phyloP scores from a whole-genome alignment of 2,888 invertebrate genomes.

The Drymonia ruficornis region DNA sequence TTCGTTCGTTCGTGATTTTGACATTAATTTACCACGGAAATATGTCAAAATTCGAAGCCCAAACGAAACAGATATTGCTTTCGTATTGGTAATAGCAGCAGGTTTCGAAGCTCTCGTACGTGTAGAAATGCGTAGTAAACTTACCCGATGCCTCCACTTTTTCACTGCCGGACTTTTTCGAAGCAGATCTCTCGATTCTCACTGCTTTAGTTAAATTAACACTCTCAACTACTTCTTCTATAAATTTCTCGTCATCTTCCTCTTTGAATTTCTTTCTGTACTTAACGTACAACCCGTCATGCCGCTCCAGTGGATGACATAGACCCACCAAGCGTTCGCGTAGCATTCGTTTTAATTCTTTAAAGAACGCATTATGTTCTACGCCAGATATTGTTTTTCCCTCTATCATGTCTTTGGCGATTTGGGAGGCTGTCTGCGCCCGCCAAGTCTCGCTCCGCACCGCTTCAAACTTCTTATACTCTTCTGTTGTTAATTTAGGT shows the following conservation, averaged over 20 bases:
- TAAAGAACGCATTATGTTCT: background rate
- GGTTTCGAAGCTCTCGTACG: too few relatives aligned
- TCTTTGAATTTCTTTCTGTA: constrained; percentile 12
- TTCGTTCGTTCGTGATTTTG: too few relatives aligned
- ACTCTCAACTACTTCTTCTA: constrained; percentile 11
- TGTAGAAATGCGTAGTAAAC: constrained; percentile 1
- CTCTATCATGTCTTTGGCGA: background rate
- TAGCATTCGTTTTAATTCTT: background rate
- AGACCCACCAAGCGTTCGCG: background rate
- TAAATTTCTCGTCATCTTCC: constrained; percentile 8
- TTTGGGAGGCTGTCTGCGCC: background rate
- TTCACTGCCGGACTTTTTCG: background rate
- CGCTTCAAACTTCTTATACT: background rate
- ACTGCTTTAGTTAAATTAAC: background rate
- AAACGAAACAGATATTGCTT: too few relatives aligned
- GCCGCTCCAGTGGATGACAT: background rate
- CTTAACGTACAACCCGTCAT: background rate
- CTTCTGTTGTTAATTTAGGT: background rate
- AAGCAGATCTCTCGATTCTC: background rate
- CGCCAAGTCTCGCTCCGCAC: background rate
- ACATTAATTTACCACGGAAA: too few relatives aligned
- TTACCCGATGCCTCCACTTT: background rate
- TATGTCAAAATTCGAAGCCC: too few relatives aligned
- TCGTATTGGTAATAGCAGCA: too few relatives aligned
- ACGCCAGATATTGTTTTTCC: background rate